A percentile compares a stretch with the other conserved stretches of the same genome.
phyloP scores from a whole-genome alignment of 2,797 vertebrate genomes.

The Diplodus puntazzo region DNA sequence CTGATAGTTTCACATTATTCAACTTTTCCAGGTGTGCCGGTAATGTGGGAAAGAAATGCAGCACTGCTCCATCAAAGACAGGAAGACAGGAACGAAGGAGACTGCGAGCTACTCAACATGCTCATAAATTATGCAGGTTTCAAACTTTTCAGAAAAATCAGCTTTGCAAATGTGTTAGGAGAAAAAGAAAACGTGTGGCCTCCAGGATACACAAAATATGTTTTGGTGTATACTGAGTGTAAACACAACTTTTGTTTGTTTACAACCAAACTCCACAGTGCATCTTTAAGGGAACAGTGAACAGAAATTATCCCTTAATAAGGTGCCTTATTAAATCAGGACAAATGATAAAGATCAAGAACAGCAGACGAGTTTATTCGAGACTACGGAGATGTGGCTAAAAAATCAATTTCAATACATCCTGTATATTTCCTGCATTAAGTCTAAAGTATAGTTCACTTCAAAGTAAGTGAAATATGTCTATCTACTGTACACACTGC shows the following conservation, averaged over 20 bases:
- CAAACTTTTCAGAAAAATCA: neutral
- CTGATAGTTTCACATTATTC: neutral
- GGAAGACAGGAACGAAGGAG: neutral
- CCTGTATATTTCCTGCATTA: neutral
- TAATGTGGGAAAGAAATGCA: neutral
- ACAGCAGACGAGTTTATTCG: neutral
- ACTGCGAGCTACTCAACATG: neutral
- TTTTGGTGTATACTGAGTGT: neutral
- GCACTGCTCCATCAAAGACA: neutral
- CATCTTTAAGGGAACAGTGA: neutral
- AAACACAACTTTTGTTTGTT: constrained; percentile 13
- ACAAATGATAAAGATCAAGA: constrained; percentile 6
- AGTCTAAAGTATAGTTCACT: neutral
- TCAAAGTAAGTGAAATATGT: neutral
- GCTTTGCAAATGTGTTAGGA: neutral
- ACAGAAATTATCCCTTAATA: neutral
- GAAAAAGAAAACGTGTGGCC: neutral
- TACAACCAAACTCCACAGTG: constrained; percentile 7
- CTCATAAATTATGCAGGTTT: constrained; percentile 13
- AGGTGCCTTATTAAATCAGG: constrained; percentile 19
- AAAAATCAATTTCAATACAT: constrained; percentile 26
- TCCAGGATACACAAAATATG: neutral
- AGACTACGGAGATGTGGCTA: constrained; percentile 9
- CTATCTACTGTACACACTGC: neutral
- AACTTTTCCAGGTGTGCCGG: neutral